phyloP scores from a whole-genome alignment of 2,888 invertebrate genomes.

The Hirudinaria manillensis region DNA sequence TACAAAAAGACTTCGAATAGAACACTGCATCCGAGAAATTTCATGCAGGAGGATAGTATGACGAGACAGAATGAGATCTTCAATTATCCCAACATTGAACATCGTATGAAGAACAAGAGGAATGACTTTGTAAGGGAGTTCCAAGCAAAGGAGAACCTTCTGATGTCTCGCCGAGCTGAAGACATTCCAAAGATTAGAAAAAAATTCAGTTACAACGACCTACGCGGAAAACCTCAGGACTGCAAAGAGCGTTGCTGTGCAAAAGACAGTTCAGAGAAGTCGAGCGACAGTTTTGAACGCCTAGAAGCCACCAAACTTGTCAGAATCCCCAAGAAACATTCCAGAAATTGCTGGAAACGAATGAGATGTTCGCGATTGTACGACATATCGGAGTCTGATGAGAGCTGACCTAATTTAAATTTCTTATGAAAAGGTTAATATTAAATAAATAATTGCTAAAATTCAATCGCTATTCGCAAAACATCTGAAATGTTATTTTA shows the following conservation, averaged over 20 bases:
- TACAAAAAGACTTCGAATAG: background rate
- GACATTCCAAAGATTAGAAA: background rate
- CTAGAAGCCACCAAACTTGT: background rate
- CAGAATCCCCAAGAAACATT: background rate
- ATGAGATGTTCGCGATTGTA: slow-evolving; percentile 7
- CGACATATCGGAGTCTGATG: slow-evolving; percentile 4
- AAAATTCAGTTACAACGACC: background rate
- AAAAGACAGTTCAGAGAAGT: background rate
- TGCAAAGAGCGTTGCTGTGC: background rate
- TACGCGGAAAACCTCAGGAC: background rate
- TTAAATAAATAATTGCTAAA: no score
- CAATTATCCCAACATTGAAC: background rate
- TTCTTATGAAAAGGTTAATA: no score
- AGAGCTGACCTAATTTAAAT: background rate
- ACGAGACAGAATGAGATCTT: no score
- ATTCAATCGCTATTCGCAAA: no score
- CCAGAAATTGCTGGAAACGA: background rate
- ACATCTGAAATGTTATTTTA: no score
- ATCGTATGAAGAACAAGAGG: background rate
- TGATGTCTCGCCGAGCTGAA: background rate
- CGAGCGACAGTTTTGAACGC: slow-evolving; percentile 1
- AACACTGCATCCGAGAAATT: background rate
- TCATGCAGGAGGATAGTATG: background rate
- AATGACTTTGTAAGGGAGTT: background rate
- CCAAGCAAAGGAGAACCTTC: background rate